phyloP scores from a whole-genome alignment of 2,888 invertebrate species.

The Macroteleia sp. region DNA sequence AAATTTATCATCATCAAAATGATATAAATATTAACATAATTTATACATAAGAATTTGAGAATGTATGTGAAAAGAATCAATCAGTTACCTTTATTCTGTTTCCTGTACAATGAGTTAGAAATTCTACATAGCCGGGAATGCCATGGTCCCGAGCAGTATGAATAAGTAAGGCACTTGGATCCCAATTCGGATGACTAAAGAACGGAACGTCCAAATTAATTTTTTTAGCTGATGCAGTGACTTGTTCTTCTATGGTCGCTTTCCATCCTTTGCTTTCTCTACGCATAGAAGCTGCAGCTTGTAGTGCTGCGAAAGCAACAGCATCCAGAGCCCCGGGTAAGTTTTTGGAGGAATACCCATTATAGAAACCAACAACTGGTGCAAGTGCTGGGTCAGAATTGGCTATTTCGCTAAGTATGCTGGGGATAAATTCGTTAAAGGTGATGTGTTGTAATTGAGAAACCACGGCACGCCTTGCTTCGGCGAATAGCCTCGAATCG shows the following conservation, averaged over 20 bases:
- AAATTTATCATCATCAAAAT: no score
- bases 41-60: no score
- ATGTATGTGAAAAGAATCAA: no score
- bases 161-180: conserved; percentile 84
- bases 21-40: no score
- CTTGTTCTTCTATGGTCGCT: conserved; percentile 85
- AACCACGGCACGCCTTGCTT: conserved; percentile 89
- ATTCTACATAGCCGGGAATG: conserved; percentile 89
- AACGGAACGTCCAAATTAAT: conserved; percentile 86
- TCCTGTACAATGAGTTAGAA: conserved; percentile 86
- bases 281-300: conserved; percentile 91
- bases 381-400: conserved; percentile 87
- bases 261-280: conserved; percentile 86
- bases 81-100: no score
- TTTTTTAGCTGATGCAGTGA: conserved; percentile 87
- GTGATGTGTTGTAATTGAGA: conserved; percentile 94
- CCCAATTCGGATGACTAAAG: conserved; percentile 78
- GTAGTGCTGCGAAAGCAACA: conserved; percentile 90
- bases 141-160: conserved; percentile 92
- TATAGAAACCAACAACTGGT: conserved; percentile 89
- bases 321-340: conserved; percentile 91
- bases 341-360: conserved; percentile 92
- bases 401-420: conserved; percentile 89
- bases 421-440: conserved; percentile 92
- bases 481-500: conserved; percentile 90